These are phyloP conservation scores for Tenrec ecaudatus DNA, from an alignment of 2,113 vertebrate species.

Conservation along the genomic window DNA sequence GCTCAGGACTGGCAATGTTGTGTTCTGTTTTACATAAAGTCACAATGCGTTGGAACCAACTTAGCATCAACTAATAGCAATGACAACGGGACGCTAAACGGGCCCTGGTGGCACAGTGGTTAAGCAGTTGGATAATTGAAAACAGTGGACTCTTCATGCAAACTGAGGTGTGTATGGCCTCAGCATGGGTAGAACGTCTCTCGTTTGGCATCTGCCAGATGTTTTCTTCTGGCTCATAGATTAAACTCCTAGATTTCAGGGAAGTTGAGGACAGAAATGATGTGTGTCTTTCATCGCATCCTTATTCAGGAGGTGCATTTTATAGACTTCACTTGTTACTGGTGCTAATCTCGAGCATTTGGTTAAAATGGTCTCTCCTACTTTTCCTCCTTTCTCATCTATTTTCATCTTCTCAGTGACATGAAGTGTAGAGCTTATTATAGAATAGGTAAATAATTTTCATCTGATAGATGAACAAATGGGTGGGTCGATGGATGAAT, in stretches of 20 bases:
- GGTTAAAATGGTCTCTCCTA: not conserved
- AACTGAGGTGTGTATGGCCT: not conserved
- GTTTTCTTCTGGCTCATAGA: not conserved
- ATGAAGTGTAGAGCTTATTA: not conserved
- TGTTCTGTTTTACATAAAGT: too few relatives aligned
- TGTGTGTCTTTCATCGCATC: not conserved
- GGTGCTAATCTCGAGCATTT: not conserved
- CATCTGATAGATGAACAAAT: not conserved
- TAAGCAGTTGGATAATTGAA: not conserved
- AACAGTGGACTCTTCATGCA: not conserved
- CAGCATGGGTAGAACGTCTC: not conserved
- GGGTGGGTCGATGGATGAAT: not conserved
- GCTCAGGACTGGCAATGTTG: too few relatives aligned
- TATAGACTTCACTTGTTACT: not conserved
- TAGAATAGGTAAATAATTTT: not conserved
- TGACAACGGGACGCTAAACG: not conserved
- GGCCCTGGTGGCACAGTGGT: not conserved
- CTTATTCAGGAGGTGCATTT: not conserved
- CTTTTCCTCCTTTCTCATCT: not conserved
- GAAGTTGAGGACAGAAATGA: not conserved
- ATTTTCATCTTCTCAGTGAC: not conserved
- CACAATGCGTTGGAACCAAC: too few relatives aligned
- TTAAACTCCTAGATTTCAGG: not conserved
- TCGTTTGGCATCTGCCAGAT: not conserved
- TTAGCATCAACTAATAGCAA: too few relatives aligned